Evolutionary conservation across 2,113 vertebrate genomes (phyloP).

Genomic region (Todiramphus chloris): DNA sequence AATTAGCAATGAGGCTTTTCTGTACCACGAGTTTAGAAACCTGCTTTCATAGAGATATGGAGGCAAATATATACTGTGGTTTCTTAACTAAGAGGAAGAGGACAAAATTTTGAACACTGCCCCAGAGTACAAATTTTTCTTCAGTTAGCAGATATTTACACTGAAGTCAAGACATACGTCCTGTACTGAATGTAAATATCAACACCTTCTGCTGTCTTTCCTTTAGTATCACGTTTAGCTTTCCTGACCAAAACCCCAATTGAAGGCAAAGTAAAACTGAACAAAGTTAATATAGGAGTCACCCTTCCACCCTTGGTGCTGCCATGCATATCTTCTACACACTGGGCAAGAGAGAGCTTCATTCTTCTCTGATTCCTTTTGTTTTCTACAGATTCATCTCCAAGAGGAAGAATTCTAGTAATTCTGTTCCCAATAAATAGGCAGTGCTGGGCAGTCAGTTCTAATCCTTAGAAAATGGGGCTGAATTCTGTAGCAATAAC

Average conservation of each 20-base stretch:
- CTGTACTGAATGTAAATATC: not conserved
- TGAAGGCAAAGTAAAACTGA: not conserved
- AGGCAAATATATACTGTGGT: not conserved
- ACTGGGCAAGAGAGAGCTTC: not conserved
- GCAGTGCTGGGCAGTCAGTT: not conserved
- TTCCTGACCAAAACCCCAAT: not conserved
- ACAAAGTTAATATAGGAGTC: not conserved
- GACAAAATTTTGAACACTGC: not conserved
- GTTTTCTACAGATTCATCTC: not conserved
- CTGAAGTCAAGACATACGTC: not conserved
- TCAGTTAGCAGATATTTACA: not conserved
- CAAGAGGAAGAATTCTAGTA: not conserved
- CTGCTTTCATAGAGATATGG: not conserved
- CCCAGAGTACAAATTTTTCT: not conserved
- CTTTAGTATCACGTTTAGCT: not conserved
- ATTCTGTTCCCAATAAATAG: slow-evolving; percentile 12
- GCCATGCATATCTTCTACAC: not conserved
- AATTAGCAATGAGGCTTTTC: not conserved
- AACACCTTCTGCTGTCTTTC: not conserved
- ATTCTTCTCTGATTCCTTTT: not conserved
- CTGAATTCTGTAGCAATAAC: not conserved
- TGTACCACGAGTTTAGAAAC: not conserved
- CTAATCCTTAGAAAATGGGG: slow-evolving; percentile 10
- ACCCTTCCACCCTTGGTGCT: not conserved
- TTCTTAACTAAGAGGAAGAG: not conserved